Percentiles rank a stretch among this genome's conserved stretches.
These are phyloP conservation scores for Colossoma macropomum DNA, from an alignment of 2,113 vertebrate genomes.

Conservation along the genomic window DNA sequence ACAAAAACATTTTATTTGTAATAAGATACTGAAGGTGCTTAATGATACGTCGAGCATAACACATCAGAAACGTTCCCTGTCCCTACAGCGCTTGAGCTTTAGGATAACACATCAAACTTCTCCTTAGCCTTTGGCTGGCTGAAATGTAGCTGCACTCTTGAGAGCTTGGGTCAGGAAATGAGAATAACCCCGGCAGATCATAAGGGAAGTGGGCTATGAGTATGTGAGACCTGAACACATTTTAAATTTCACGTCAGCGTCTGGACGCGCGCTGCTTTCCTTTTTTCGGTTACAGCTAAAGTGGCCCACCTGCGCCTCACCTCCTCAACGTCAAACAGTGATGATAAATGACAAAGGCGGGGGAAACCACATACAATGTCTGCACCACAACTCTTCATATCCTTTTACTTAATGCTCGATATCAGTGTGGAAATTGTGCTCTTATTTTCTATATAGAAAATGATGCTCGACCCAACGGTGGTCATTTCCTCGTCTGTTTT, in stretches of 20 bases:
- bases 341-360: background rate
- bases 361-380: slow-evolving; percentile 55
- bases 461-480: slow-evolving; percentile 44
- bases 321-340: slow-evolving; percentile 68
- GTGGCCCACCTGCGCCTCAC: slow-evolving; percentile 66
- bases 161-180: slow-evolving; percentile 76
- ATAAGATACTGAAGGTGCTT: background rate
- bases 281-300: slow-evolving; percentile 64
- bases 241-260: slow-evolving; percentile 72
- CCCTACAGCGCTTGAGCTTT: slow-evolving; percentile 28
- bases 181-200: slow-evolving; percentile 68
- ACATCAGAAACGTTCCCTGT: slow-evolving; percentile 52
- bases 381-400: slow-evolving; percentile 60
- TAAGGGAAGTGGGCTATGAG: slow-evolving; percentile 72
- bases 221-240: slow-evolving; percentile 48
- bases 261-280: slow-evolving; percentile 66
- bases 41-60: slow-evolving; percentile 23
- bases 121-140: slow-evolving; percentile 52
- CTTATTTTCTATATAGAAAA: slow-evolving; percentile 55
- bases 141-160: slow-evolving; percentile 59
- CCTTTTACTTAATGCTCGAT: slow-evolving; percentile 57
- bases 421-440: slow-evolving; percentile 61
- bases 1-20: slow-evolving; percentile 41
- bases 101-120: slow-evolving; percentile 32
- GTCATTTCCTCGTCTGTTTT: slow-evolving; percentile 58